Percentiles rank a stretch among this genome's conserved stretches.
Evolutionary conservation across 2,797 vertebrate genomes (phyloP).

Genomic region (Pseudochromis fuscus): DNA sequence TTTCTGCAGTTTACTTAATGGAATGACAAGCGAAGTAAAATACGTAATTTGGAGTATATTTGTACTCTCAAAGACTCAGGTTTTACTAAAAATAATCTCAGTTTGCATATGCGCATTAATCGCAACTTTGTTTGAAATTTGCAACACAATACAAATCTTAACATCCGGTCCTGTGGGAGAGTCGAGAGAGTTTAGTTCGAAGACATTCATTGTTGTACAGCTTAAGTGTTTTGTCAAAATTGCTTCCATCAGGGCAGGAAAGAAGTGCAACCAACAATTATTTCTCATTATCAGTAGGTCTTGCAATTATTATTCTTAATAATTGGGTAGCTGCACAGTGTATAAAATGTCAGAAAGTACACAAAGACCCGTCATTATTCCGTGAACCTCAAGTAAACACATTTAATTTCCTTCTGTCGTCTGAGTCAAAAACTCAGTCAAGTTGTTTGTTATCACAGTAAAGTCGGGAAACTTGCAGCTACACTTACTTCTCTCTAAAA

Average conservation of each 20-base stretch:
- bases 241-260: background rate
- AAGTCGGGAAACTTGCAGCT: no score
- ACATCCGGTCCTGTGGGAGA: background rate
- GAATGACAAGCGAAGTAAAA: conserved; percentile 26
- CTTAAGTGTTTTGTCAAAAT: background rate
- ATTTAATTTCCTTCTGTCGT: background rate
- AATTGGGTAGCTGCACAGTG: background rate
- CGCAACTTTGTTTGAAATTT: background rate
- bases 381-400: background rate
- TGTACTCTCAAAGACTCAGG: background rate
- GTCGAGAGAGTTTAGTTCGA: background rate
- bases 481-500: no score
- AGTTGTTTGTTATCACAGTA: no score
- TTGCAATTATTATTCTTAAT: background rate
- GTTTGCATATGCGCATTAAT: background rate
- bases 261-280: background rate
- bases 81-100: conserved; percentile 8
- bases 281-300: background rate
- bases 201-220: background rate
- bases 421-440: background rate
- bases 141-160: background rate
- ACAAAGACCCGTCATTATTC: background rate
- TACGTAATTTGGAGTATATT: conserved; percentile 20
- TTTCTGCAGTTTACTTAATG: conserved; percentile 24
- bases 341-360: background rate